These are phyloP conservation scores for Charadrius vociferus DNA, from an alignment of 2,113 vertebrate genomes.

Conservation along the genomic window DNA sequence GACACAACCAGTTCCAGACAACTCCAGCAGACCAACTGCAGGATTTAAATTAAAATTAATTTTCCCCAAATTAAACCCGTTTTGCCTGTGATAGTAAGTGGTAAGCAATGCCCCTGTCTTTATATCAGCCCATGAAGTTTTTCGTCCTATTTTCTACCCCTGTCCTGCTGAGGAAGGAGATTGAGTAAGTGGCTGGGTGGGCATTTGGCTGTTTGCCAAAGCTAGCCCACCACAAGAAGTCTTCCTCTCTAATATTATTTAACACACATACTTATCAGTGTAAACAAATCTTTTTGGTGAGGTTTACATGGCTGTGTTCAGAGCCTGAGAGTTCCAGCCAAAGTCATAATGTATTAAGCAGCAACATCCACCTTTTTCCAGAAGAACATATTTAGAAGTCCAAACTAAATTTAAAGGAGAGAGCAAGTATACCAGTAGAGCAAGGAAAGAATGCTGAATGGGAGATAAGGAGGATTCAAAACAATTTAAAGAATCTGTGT, in stretches of 20 bases:
- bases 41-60: background rate
- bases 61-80: background rate
- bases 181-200: background rate
- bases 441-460: background rate
- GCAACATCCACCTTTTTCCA: background rate
- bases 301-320: background rate
- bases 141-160: background rate
- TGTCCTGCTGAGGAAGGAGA: background rate
- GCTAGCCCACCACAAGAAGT: background rate
- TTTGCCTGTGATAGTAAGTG: background rate
- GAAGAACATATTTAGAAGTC: background rate
- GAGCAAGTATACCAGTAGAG: background rate
- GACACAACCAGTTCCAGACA: background rate
- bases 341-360: background rate
- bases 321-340: background rate
- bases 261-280: background rate
- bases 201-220: background rate
- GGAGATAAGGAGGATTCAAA: background rate
- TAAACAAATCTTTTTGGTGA: background rate
- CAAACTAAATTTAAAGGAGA: background rate
- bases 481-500: background rate
- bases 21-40: background rate
- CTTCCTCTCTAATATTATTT: background rate
- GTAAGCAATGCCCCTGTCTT: background rate
- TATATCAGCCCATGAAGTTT: background rate